A percentile compares a stretch with the other conserved stretches of the same genome.
Conservation (phyloP, 2,797 vertebrate species). For the Muscicapa comitata region DNA sequence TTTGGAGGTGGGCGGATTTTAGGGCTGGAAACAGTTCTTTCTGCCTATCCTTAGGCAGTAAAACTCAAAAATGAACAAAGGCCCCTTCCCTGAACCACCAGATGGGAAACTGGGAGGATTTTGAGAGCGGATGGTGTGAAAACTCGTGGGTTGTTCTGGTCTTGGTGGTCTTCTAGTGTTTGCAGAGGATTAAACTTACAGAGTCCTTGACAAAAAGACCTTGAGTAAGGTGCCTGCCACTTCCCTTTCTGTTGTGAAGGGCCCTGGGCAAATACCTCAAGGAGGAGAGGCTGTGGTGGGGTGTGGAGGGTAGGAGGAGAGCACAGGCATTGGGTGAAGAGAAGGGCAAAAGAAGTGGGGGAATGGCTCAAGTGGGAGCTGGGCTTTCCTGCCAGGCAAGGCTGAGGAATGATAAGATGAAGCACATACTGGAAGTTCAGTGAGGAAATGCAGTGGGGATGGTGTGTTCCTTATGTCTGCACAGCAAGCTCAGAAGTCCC, state of each 20-base stretch:
- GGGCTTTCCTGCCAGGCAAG: not conserved
- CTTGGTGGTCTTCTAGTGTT: not conserved
- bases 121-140: not conserved
- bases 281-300: not conserved
- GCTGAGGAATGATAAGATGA: not conserved
- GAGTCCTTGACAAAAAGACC: not conserved
- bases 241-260: not conserved
- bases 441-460: not conserved
- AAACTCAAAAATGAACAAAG: fast-evolving
- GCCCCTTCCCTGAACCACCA: not conserved
- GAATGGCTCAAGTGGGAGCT: not conserved
- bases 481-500: not conserved
- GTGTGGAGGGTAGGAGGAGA: not conserved
- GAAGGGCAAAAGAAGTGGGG: not conserved
- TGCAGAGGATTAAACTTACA: not conserved
- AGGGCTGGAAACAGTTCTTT: not conserved
- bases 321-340: not conserved
- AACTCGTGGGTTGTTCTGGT: not conserved
- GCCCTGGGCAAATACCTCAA: fast-evolving
- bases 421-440: not conserved
- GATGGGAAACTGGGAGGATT: not conserved
- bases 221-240: not conserved
- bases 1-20: not conserved
- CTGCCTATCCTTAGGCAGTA: not conserved
- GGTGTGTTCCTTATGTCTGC: not conserved